These are phyloP conservation scores for Strigamia maritima DNA, from an alignment of 2,888 invertebrate species.

Conservation along the genomic window DNA sequence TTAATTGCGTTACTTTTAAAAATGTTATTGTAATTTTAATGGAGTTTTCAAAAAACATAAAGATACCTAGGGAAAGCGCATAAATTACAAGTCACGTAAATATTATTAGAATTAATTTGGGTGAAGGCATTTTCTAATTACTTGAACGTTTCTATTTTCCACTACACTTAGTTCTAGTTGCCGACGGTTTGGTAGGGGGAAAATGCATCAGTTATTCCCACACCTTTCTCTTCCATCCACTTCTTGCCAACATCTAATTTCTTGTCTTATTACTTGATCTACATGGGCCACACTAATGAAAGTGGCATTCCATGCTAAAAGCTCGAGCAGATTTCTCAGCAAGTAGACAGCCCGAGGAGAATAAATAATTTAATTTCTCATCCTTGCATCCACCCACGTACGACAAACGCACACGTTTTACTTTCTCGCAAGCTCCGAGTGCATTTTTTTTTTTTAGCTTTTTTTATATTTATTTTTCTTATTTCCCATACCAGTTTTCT, in stretches of 20 bases:
- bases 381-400: slow-evolving; percentile 4
- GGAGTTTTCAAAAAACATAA: neutral
- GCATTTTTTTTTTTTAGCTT: neutral
- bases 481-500: neutral
- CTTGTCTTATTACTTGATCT: slow-evolving; percentile 35
- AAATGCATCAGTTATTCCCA: neutral
- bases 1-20: neutral
- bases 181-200: neutral
- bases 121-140: neutral
- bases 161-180: slow-evolving; percentile 4
- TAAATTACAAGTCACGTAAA: neutral
- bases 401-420: neutral
- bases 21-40: neutral
- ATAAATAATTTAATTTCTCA: slow-evolving; percentile 35
- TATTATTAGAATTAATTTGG: neutral
- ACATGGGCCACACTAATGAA: slow-evolving; percentile 26
- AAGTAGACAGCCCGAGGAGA: slow-evolving; percentile 22
- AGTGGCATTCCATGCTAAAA: slow-evolving; percentile 33
- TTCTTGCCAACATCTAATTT: slow-evolving; percentile 26
- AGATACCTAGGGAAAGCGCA: neutral
- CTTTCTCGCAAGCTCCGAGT: neutral
- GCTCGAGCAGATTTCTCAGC: slow-evolving; percentile 19
- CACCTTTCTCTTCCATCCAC: neutral
- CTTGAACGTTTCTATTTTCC: slow-evolving; percentile 4
- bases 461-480: neutral